A percentile compares a stretch with the other conserved stretches of the same genome.
phyloP scores from a whole-genome alignment of 2,797 vertebrate species.

The Brachyrhaphis roseni region DNA sequence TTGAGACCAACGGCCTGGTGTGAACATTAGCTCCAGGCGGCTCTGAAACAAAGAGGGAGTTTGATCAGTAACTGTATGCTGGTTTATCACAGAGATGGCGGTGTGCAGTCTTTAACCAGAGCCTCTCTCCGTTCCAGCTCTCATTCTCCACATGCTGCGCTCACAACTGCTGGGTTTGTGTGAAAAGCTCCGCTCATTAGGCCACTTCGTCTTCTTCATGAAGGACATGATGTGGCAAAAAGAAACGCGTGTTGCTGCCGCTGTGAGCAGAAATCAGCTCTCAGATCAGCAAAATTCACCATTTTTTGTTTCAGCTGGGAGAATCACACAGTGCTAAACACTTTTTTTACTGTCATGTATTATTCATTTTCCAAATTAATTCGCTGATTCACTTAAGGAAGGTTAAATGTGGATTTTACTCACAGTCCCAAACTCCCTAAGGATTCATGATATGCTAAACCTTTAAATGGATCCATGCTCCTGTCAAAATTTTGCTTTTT shows the following conservation, averaged over 20 bases:
- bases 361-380: background rate
- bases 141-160: constrained; percentile 18
- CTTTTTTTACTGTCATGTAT: too few relatives aligned
- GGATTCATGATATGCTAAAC: background rate
- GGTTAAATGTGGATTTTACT: too few relatives aligned
- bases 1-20: constrained; percentile 50
- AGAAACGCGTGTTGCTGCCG: constrained; percentile 10
- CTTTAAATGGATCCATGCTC: background rate
- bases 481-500: background rate
- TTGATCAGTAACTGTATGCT: constrained; percentile 76
- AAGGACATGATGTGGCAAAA: constrained; percentile 21
- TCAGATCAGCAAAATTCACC: background rate
- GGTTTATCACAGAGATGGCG: constrained; percentile 42
- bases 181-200: constrained; percentile 27
- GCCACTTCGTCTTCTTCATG: constrained; percentile 1
- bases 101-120: constrained; percentile 45
- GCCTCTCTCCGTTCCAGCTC: constrained; percentile 12
- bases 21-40: constrained; percentile 75
- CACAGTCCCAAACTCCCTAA: background rate
- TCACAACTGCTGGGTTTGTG: constrained; percentile 34
- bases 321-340: background rate
- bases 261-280: background rate
- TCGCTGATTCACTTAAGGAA: background rate
- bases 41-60: constrained; percentile 35
- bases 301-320: background rate